Percentiles rank a stretch among this genome's conserved stretches.
Evolutionary conservation across 2,797 vertebrate species (phyloP).

Genomic region (Paratrypauchen microcephalus): DNA sequence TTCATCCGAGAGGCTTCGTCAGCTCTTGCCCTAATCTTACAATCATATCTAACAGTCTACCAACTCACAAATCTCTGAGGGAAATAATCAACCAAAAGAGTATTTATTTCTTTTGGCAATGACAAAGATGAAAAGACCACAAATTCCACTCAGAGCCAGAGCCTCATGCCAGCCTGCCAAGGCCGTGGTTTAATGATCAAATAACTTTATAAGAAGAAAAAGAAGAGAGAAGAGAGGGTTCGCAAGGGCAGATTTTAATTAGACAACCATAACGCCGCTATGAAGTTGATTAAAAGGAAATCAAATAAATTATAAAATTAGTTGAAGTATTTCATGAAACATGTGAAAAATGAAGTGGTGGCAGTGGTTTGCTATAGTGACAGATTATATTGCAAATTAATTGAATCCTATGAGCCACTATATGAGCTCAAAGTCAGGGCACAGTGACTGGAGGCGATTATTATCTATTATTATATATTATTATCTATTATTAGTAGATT

Average conservation of each 20-base stretch:
- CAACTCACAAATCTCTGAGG: too few species aligned
- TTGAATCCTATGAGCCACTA: too few species aligned
- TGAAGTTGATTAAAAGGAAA: conserved; percentile 5
- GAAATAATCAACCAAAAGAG: too few species aligned
- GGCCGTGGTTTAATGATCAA: conserved; percentile 9
- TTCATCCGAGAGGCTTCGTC: too few species aligned
- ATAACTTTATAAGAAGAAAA: conserved; percentile 18
- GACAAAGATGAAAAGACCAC: conserved; percentile 36
- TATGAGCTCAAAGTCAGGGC: too few species aligned
- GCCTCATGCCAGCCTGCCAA: conserved; percentile 4
- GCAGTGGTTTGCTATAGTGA: too few species aligned
- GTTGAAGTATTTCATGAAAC: not conserved
- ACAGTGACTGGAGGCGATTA: too few species aligned
- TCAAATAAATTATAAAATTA: not conserved
- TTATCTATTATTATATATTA: too few species aligned
- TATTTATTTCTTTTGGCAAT: conserved; percentile 8
- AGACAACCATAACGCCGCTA: conserved; percentile 1
- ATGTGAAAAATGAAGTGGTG: not conserved
- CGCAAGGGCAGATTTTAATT: conserved; percentile 15
- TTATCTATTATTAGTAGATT: too few species aligned
- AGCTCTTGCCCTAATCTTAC: too few species aligned
- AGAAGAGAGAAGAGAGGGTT: conserved; percentile 11
- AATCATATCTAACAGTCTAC: too few species aligned
- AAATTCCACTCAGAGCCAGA: conserved; percentile 4
- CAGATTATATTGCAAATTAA: too few species aligned